These are phyloP conservation scores for Ophion ventricosus DNA, from an alignment of 2,888 invertebrate species.

Conservation along the genomic window DNA sequence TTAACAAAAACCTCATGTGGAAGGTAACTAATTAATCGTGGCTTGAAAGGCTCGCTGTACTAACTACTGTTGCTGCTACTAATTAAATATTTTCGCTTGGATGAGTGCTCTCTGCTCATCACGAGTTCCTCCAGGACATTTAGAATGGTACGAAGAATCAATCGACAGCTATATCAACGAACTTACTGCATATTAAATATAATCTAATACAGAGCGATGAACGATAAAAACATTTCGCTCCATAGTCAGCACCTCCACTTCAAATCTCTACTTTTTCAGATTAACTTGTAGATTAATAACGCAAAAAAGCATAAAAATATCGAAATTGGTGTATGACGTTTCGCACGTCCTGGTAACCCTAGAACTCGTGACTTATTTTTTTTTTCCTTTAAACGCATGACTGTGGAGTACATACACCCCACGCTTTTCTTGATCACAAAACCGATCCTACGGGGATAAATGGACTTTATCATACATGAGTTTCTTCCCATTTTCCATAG, in stretches of 20 bases:
- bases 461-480: too few relatives aligned
- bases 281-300: too few relatives aligned
- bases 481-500: too few relatives aligned
- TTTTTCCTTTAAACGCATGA: too few relatives aligned
- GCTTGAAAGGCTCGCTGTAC: conserved; percentile 63
- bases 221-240: not conserved
- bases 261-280: not conserved
- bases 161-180: not conserved
- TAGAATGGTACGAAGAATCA: not conserved
- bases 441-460: too few relatives aligned
- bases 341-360: not conserved
- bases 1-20: conserved; percentile 87
- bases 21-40: conserved; percentile 84
- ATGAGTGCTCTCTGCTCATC: not conserved
- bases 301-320: not conserved
- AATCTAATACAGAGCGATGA: not conserved
- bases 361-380: too few relatives aligned
- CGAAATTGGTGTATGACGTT: not conserved
- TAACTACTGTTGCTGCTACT: conserved; percentile 40
- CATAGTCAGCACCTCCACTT: not conserved
- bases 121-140: not conserved
- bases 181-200: not conserved
- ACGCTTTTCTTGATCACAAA: too few relatives aligned
- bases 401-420: too few relatives aligned
- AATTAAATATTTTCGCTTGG: conserved; percentile 23